These are phyloP conservation scores for Cotesia congregata DNA, from an alignment of 2,888 invertebrate genomes.

Conservation along the genomic window DNA sequence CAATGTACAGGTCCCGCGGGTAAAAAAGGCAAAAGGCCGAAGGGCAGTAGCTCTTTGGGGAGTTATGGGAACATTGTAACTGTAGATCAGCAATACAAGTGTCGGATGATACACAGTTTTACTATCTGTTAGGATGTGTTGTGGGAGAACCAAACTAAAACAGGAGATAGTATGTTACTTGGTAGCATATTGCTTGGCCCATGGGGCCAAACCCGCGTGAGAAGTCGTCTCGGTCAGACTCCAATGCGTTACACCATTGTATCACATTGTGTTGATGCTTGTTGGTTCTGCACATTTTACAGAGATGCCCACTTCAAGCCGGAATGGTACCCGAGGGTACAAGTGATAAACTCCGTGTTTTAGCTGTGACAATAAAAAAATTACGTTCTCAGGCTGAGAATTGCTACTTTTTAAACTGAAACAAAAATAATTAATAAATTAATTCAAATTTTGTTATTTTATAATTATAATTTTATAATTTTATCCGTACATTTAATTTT, in stretches of 20 bases:
- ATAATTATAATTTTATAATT: too few species aligned
- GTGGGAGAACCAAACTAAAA: neutral
- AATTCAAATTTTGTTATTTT: too few species aligned
- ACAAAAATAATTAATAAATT: too few species aligned
- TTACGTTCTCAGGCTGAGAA: neutral
- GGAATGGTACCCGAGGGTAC: constrained; percentile 61
- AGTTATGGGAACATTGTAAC: constrained; percentile 65
- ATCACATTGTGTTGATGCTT: constrained; percentile 59
- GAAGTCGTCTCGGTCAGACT: constrained; percentile 54
- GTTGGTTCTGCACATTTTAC: constrained; percentile 37
- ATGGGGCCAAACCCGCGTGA: constrained; percentile 60
- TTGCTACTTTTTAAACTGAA: too few species aligned
- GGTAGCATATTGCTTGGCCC: constrained; percentile 66
- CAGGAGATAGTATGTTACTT: constrained; percentile 57
- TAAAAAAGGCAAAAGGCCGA: constrained; percentile 47
- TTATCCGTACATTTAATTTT: too few species aligned
- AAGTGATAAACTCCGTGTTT: constrained; percentile 4
- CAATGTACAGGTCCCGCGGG: constrained; percentile 59
- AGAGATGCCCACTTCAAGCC: constrained; percentile 55
- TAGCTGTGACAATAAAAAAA: constrained; percentile 4
- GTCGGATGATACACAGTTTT: neutral
- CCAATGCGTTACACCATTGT: constrained; percentile 24
- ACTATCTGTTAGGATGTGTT: neutral
- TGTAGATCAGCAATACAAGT: constrained; percentile 36
- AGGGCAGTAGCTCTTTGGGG: constrained; percentile 56